phyloP scores from a whole-genome alignment of 2,888 invertebrate genomes.

The Agriopis aurantiaria region DNA sequence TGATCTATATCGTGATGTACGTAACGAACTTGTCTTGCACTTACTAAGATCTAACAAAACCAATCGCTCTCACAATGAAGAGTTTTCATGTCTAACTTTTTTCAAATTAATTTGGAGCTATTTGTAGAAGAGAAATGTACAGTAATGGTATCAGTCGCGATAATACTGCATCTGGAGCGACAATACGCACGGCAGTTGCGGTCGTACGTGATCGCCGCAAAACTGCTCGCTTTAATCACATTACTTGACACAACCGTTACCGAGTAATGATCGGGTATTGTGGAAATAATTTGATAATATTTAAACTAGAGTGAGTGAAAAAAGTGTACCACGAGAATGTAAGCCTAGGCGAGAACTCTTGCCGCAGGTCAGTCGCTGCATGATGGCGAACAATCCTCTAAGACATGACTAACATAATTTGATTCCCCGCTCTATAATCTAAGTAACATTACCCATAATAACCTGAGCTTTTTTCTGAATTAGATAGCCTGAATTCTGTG shows the following conservation, averaged over 20 bases:
- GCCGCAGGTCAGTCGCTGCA: slow-evolving; percentile 50
- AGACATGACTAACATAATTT: slow-evolving; percentile 75
- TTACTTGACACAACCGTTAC: slow-evolving; percentile 84
- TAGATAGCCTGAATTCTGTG: slow-evolving; percentile 57
- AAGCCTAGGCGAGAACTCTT: slow-evolving; percentile 23
- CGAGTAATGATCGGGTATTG: slow-evolving; percentile 79
- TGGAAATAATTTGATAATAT: slow-evolving; percentile 81
- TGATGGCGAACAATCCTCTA: slow-evolving; percentile 67
- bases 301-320: slow-evolving; percentile 67
- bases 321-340: slow-evolving; percentile 50
- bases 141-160: slow-evolving; percentile 44
- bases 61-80: slow-evolving; percentile 49
- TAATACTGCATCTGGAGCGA: slow-evolving; percentile 57
- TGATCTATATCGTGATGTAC: slow-evolving; percentile 57
- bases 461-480: slow-evolving; percentile 63
- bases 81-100: slow-evolving; percentile 52
- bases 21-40: slow-evolving; percentile 60
- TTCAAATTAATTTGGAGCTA: slow-evolving; percentile 29
- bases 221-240: slow-evolving; percentile 78
- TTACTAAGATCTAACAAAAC: slow-evolving; percentile 52
- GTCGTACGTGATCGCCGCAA: slow-evolving; percentile 75
- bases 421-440: slow-evolving; percentile 72
- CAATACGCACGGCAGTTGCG: slow-evolving; percentile 54
- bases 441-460: slow-evolving; percentile 72
- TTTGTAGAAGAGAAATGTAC: slow-evolving; percentile 34